Conservation (phyloP, 2,113 vertebrate species). For the Nesogale talazaci region DNA sequence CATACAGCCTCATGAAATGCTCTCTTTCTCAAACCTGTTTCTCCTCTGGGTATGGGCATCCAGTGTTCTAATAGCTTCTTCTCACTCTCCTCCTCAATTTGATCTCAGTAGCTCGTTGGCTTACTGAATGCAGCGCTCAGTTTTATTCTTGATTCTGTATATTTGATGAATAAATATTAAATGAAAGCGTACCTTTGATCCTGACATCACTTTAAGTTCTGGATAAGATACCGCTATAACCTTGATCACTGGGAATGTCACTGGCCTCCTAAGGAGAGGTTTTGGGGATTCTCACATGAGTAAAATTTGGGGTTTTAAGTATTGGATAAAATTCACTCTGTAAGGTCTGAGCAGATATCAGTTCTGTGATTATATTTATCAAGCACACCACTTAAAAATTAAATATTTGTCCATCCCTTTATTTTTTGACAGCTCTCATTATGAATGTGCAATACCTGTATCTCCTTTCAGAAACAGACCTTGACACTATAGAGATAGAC, state of each 20-base stretch:
- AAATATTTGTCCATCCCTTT: neutral
- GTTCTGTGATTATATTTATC: rapidly evolving
- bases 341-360: rapidly evolving
- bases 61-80: neutral
- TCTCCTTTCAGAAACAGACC: neutral
- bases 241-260: neutral
- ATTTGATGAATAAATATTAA: constrained; percentile 39
- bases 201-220: neutral
- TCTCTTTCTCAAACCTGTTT: rapidly evolving
- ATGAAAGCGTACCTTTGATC: constrained; percentile 2
- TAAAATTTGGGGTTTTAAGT: neutral
- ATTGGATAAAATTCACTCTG: neutral
- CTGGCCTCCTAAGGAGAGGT: neutral
- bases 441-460: rapidly evolving
- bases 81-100: neutral
- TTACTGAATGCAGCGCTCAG: neutral
- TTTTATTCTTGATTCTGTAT: neutral
- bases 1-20: neutral
- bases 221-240: neutral
- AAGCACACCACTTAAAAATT: neutral
- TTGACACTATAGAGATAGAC: constrained; percentile 59
- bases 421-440: neutral
- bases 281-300: neutral
- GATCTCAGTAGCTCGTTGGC: neutral
- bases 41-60: neutral